Base-by-base conservation (phyloP, 2,113 vertebrate species). In the Myocastor coypus region DNA sequence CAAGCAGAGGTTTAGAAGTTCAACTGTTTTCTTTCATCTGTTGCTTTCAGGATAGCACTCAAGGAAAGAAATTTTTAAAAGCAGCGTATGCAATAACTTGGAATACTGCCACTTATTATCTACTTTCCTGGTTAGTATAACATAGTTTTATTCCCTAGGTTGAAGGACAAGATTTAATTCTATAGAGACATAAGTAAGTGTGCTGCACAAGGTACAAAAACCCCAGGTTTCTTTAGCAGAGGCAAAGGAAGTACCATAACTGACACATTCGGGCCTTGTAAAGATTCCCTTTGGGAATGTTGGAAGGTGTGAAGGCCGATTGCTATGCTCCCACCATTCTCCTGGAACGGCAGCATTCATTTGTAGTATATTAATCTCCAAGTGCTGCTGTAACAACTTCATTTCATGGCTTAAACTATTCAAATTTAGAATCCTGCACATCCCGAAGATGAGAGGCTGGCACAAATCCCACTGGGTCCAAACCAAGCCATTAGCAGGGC, bases 11-110 rank as follows among this genome's bases (percentile, higher is more conserved):
- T 84, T 90, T 89, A 95, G 52, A 92, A 85, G 42, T 59, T 88
- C 82, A 94, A 13, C 50, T 59, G 19, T 89, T 88, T 93, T 66
- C 32, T 97, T 94, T 94, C 40, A 82, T 78, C 66, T 71, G 30
- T 37, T 92, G 82, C 66, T 96, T 97, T 87, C 81, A 93, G 46
- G 5, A 75, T 80, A 77, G 84, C 59, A 46, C 26, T 30, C 40
- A 89, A 84, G 34, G 61, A 93, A 89, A 73, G 55, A 57, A 57
- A 57, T 57, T 19, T 55, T 19, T 55, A 75, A 69, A 40, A 50
- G 10, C 37, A 71, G 22, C 8, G 55, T 63, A 83, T 91, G 50
- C 84, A 22, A 57, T 55, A 30, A 63, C 7, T 20, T 80, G 20
- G 59, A 2, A 55, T 46, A 34, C 0, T 80, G 16, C 13, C 3